Percentiles rank a stretch among this genome's conserved stretches.
Conservation (phyloP, 2,113 vertebrate species). For the Muntiacus muntjak region DNA sequence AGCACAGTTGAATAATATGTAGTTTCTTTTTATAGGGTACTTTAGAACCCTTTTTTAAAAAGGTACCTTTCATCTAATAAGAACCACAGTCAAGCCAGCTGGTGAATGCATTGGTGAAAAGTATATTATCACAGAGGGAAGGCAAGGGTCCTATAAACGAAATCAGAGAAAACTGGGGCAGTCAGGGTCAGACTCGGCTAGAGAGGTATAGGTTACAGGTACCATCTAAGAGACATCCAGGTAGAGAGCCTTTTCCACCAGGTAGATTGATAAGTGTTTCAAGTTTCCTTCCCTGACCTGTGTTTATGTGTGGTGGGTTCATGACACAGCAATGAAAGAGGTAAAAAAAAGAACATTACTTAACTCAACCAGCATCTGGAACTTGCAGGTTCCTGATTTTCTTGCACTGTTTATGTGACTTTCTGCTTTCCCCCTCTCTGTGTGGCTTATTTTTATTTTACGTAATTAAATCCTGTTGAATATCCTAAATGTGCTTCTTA, state of each 20-base stretch:
- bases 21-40: background rate
- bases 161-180: background rate
- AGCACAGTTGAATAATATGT: background rate
- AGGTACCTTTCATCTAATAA: background rate
- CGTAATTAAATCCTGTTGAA: slow-evolving; percentile 23
- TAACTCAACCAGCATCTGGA: background rate
- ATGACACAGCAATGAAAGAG: background rate
- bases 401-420: background rate
- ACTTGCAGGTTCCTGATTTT: background rate
- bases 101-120: background rate
- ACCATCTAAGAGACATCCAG: background rate
- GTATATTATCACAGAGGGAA: background rate
- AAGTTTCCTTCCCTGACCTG: background rate
- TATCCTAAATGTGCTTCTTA: background rate
- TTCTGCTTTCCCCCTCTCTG: background rate
- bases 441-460: background rate
- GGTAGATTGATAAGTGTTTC: background rate
- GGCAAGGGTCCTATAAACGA: background rate
- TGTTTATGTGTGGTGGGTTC: background rate
- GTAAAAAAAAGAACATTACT: background rate
- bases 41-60: background rate
- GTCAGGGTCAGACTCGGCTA: background rate
- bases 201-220: background rate
- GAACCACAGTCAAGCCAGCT: background rate
- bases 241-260: background rate